Evolutionary conservation across 2,888 invertebrate genomes (phyloP).

Genomic region (Melinaea menophilus): DNA sequence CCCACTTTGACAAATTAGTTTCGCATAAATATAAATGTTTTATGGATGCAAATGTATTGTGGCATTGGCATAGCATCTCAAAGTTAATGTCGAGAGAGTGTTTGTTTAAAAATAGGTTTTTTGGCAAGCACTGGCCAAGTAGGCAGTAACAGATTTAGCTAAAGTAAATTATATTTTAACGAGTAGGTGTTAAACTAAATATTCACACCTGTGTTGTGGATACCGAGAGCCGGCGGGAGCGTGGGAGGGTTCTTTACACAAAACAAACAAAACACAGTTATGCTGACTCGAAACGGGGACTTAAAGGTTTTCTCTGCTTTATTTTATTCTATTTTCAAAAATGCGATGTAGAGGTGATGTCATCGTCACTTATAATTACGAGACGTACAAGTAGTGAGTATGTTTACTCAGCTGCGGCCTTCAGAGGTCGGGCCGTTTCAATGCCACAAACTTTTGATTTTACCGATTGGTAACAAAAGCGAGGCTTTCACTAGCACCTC

Average conservation of each 20-base stretch:
- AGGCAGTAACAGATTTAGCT: slow-evolving; percentile 34
- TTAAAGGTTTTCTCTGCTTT: slow-evolving; percentile 5
- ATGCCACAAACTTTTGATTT: slow-evolving; percentile 38
- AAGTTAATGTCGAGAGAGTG: slow-evolving; percentile 35
- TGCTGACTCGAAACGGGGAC: slow-evolving; percentile 12
- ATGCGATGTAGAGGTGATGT: slow-evolving; percentile 48
- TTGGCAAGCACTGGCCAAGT: slow-evolving; percentile 38
- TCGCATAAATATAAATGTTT: slow-evolving; percentile 26
- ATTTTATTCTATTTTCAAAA: slow-evolving; percentile 2
- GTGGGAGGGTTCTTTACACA: slow-evolving; percentile 22
- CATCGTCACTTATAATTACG: slow-evolving; percentile 60
- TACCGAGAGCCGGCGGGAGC: slow-evolving; percentile 8
- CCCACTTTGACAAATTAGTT: slow-evolving; percentile 10
- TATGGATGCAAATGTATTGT: slow-evolving; percentile 23
- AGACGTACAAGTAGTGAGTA: slow-evolving; percentile 39
- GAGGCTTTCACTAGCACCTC: slow-evolving; percentile 38
- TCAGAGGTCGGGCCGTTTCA: slow-evolving; percentile 58
- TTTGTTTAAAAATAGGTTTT: slow-evolving; percentile 37
- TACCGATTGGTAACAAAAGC: slow-evolving; percentile 23
- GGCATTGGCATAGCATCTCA: slow-evolving; percentile 38
- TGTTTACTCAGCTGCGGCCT: slow-evolving; percentile 71
- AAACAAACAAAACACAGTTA: slow-evolving; percentile 24
- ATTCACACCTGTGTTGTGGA: slow-evolving; percentile 39
- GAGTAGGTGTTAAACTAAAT: slow-evolving; percentile 42
- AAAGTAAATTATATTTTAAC: slow-evolving; percentile 37